A percentile compares a stretch with the other conserved stretches of the same genome.
phyloP scores from a whole-genome alignment of 1,140 invertebrate genomes.

The Neodiprion pinetum region DNA sequence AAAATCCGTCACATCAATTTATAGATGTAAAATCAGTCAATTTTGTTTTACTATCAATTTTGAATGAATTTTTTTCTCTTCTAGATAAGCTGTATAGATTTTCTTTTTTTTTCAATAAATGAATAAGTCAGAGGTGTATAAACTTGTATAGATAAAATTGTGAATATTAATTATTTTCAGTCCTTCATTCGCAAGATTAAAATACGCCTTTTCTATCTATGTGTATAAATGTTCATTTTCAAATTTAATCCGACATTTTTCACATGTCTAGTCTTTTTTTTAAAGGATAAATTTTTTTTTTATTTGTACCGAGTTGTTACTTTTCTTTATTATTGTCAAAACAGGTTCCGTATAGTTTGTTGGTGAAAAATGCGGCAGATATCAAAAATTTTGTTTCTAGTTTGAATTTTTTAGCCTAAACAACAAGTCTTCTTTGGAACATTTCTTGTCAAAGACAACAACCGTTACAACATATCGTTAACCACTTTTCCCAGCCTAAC shows the following conservation, averaged over 20 bases:
- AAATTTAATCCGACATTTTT: too few species aligned
- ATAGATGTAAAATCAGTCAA: too few species aligned
- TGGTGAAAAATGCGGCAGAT: neutral
- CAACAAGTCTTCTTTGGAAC: neutral
- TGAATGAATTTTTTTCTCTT: too few species aligned
- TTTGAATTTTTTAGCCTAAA: neutral
- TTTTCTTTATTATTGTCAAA: conserved; percentile 8
- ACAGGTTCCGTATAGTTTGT: conserved; percentile 15
- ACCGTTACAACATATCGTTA: too few species aligned
- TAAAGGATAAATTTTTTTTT: neutral
- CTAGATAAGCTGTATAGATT: neutral
- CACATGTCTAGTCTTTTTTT: neutral
- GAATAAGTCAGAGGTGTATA: neutral
- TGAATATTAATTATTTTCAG: too few species aligned
- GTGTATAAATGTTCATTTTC: too few species aligned
- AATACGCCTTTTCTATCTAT: too few species aligned
- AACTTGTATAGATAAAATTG: too few species aligned
- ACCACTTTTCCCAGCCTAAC: too few species aligned
- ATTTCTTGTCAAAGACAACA: neutral
- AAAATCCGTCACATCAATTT: too few species aligned
- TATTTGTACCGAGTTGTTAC: neutral
- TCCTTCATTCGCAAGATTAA: too few species aligned
- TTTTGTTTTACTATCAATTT: too few species aligned
- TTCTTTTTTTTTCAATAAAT: neutral
- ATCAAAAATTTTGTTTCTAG: neutral